Evolutionary conservation across 2,113 vertebrate genomes (phyloP).

Genomic region (Xiphophorus maculatus): DNA sequence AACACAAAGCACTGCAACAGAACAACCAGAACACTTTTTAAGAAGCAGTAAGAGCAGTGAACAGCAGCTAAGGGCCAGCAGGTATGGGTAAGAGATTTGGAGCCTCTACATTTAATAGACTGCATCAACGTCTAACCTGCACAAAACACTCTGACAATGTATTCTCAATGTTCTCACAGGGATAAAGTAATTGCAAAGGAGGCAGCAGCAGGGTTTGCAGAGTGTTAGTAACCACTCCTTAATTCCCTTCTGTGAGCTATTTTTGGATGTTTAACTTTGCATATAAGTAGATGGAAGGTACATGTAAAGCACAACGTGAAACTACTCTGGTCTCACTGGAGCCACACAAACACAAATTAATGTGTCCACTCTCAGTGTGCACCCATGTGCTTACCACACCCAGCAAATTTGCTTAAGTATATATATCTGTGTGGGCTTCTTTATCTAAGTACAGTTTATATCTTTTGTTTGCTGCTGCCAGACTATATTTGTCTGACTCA

Average conservation of each 20-base stretch:
- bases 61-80: conserved; percentile 26
- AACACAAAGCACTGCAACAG: conserved; percentile 42
- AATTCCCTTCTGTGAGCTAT: conserved; percentile 50
- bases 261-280: conserved; percentile 29
- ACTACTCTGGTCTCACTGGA: conserved; percentile 25
- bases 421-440: conserved; percentile 44
- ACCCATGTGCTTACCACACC: conserved; percentile 24
- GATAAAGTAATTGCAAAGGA: conserved; percentile 56
- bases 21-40: conserved; percentile 34
- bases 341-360: conserved; percentile 42
- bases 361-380: conserved; percentile 38
- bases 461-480: conserved; percentile 27
- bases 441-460: conserved; percentile 1
- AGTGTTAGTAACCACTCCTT: conserved; percentile 32
- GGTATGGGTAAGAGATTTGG: conserved; percentile 6
- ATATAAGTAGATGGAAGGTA: conserved; percentile 37
- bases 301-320: conserved; percentile 22
- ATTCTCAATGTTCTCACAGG: conserved; percentile 44
- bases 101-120: conserved; percentile 58
- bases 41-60: conserved; percentile 17
- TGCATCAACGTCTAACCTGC: conserved; percentile 20
- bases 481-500: conserved; percentile 48
- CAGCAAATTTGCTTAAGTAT: conserved; percentile 47
- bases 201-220: conserved; percentile 29
- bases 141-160: conserved; percentile 40